Conservation (phyloP, 2,888 invertebrate species). For the Mycogona germanica region DNA sequence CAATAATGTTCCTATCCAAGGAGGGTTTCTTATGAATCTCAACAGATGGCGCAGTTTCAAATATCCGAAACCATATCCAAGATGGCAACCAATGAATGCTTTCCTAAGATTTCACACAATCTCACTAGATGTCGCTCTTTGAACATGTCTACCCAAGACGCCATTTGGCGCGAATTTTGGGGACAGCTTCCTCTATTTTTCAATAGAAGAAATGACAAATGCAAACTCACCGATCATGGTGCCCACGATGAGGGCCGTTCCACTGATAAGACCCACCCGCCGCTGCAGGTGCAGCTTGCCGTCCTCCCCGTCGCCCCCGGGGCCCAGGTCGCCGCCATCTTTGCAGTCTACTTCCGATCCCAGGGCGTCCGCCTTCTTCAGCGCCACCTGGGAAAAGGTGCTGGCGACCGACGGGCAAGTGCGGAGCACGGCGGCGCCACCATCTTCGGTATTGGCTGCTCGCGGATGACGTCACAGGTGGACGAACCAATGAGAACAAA, state of each 20-base stretch:
- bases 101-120: no score
- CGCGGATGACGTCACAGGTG: no score
- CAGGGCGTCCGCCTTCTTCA: constrained; percentile 7
- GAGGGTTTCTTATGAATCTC: not conserved
- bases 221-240: constrained; percentile 86
- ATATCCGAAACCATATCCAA: no score
- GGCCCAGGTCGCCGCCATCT: not conserved
- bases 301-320: constrained; percentile 38
- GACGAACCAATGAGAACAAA: no score
- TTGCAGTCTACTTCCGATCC: no score
- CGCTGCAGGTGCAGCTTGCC: constrained; percentile 98
- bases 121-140: no score
- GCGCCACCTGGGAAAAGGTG: constrained; percentile 17
- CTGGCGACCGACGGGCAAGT: constrained; percentile 19
- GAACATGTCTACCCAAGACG: no score
- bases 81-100: no score
- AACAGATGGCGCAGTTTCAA: no score
- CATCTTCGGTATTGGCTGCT: constrained; percentile 18
- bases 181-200: no score
- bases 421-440: constrained; percentile 9
- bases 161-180: no score
- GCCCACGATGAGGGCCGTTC: constrained; percentile 97
- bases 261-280: constrained; percentile 98
- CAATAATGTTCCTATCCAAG: not conserved
- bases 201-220: no score